Evolutionary conservation across 2,113 vertebrate genomes (phyloP), one percentile per base, ranked within the genome.

Genomic region (Casuarius casuarius): DNA sequence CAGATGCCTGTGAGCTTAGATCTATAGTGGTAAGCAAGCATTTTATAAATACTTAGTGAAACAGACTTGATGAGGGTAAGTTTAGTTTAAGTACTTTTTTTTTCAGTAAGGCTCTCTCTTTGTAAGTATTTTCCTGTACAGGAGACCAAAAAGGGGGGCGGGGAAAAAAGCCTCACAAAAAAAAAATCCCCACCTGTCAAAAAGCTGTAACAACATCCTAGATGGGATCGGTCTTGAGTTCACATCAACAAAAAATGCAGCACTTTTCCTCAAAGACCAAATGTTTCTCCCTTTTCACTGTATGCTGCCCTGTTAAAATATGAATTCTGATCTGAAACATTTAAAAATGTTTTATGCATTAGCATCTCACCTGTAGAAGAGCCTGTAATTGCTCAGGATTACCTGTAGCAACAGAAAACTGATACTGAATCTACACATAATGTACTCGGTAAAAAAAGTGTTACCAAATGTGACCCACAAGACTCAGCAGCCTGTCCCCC

Each of bases 401-500:
- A 46, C 51, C 52, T 44, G 44, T 54, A 40, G 81, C 26, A 70
- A 87, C 28, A 61, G 74, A 92, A 92, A 86, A 29, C 51, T 59
- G 61, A 86, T 44, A 51, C 31, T 65, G 22, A 80, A 92, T 70
- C 63, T 61, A 52, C 40, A 49, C 54, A 52, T 42, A 80, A 71
- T 56, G 72, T 58, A 40, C 65, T 54, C 62, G 74, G 46, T 68
- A 61, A 80, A 80, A 49, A 74, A 67, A 81, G 46, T 20, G 58
- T 40, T 26, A 52, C 29, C 54, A 28, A 58, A 8, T 31, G 29
- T 31, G 96, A 98, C 59, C 96, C 97, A 59, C 14, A 95, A 84
- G 98, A 72, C 84, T 59, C 52, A 72, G 35, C 14, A 44, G 26
- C 97, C 98, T 70, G 84, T 81, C 68, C 62, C 38, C 84, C 66